These are phyloP conservation scores for Acridotheres tristis DNA, from an alignment of 2,797 vertebrate species.

Conservation along the genomic window DNA sequence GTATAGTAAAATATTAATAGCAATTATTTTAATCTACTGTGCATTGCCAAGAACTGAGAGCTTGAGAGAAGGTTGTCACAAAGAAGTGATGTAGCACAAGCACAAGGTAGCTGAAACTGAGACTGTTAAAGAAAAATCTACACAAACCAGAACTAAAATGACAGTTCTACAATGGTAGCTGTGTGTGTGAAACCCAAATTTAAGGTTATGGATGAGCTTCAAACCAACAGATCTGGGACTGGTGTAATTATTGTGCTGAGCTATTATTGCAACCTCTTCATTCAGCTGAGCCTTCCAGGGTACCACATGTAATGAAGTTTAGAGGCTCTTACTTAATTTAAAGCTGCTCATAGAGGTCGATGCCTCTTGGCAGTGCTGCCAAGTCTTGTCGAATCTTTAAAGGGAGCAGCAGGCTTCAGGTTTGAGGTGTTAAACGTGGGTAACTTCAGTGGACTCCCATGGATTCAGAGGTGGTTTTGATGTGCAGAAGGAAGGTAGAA, in stretches of 20 bases:
- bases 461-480: not conserved
- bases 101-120: not conserved
- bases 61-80: not conserved
- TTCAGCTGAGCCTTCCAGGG: slow-evolving; percentile 47
- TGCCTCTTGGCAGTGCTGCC: slow-evolving; percentile 48
- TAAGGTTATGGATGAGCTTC: slow-evolving; percentile 45
- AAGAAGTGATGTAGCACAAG: slow-evolving; percentile 6
- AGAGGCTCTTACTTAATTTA: slow-evolving; percentile 50
- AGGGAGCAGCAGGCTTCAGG: not conserved
- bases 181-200: slow-evolving; percentile 4
- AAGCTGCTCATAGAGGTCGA: slow-evolving; percentile 21
- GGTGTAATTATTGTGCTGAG: slow-evolving; percentile 29
- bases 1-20: slow-evolving; percentile 3
- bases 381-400: slow-evolving; percentile 22
- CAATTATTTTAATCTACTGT: not conserved
- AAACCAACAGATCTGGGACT: slow-evolving; percentile 21
- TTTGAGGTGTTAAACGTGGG: not conserved
- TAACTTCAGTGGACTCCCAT: not conserved
- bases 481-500: not conserved
- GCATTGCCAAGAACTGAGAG: not conserved
- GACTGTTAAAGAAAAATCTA: slow-evolving; percentile 22
- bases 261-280: slow-evolving; percentile 17
- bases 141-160: slow-evolving; percentile 40
- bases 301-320: slow-evolving; percentile 49
- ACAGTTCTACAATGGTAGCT: slow-evolving; percentile 17